phyloP scores from a whole-genome alignment of 2,113 vertebrate species.

The Odocoileus virginianus region DNA sequence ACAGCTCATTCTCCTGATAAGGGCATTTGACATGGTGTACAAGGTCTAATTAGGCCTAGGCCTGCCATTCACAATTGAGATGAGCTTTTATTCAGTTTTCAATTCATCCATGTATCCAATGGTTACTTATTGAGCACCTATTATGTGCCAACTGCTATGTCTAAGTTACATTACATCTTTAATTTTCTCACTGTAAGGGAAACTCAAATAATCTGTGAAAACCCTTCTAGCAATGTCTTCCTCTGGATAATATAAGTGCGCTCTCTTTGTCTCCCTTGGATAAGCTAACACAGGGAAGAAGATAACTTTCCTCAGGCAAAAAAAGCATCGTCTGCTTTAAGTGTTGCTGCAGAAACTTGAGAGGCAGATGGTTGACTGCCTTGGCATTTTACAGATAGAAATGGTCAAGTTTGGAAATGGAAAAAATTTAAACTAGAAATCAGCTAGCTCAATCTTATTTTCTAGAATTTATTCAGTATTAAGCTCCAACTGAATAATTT shows the following conservation, averaged over 20 bases:
- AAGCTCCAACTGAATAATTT: slow-evolving; percentile 19
- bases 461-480: slow-evolving; percentile 35
- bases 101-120: not conserved
- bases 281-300: not conserved
- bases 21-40: not conserved
- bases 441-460: slow-evolving; percentile 20
- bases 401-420: slow-evolving; percentile 36
- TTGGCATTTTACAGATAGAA: slow-evolving; percentile 44
- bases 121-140: slow-evolving; percentile 14
- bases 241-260: not conserved
- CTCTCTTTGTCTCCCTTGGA: slow-evolving; percentile 35
- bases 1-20: not conserved
- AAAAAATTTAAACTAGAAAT: slow-evolving; percentile 19
- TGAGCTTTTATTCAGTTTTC: not conserved
- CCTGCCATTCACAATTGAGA: not conserved
- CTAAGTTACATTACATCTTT: not conserved
- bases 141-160: not conserved
- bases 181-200: slow-evolving; percentile 14
- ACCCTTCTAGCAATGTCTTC: not conserved
- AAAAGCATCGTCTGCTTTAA: not conserved
- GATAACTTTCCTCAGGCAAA: slow-evolving; percentile 36
- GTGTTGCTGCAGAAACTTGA: not conserved
- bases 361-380: slow-evolving; percentile 3
- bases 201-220: not conserved
- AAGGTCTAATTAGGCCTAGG: not conserved